phyloP scores from a whole-genome alignment of 2,888 invertebrate species.

The Acanthoscelides obtectus region DNA sequence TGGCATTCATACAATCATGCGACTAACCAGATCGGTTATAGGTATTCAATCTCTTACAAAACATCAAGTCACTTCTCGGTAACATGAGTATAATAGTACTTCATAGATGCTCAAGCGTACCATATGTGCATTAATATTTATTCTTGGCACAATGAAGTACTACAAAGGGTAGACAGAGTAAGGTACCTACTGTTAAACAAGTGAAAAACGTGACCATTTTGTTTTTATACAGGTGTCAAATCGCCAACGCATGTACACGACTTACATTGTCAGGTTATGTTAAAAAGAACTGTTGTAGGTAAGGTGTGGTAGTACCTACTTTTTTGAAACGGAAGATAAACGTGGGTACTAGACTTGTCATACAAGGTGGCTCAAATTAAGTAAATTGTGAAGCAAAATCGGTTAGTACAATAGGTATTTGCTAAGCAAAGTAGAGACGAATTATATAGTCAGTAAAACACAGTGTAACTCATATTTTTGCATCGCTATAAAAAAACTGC shows the following conservation, averaged over 20 bases:
- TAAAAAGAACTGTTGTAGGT: background rate
- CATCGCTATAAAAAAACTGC: too few relatives aligned
- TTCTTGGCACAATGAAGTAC: background rate
- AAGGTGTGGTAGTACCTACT: background rate
- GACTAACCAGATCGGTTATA: background rate
- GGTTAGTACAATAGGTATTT: too few relatives aligned
- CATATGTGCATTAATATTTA: background rate
- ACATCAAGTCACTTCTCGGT: background rate
- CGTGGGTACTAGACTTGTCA: background rate
- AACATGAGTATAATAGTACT: background rate
- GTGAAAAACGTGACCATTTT: slow-evolving; percentile 17
- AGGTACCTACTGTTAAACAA: background rate
- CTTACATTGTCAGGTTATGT: background rate
- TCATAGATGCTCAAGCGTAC: background rate
- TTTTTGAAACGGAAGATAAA: background rate
- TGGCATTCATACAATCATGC: background rate
- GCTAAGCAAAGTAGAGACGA: too few relatives aligned
- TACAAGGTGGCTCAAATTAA: background rate
- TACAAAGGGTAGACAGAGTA: background rate
- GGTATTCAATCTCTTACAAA: background rate
- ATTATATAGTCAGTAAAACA: too few relatives aligned
- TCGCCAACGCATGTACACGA: slow-evolving; percentile 10
- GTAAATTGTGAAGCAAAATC: too few relatives aligned
- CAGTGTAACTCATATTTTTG: too few relatives aligned
- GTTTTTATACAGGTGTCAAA: slow-evolving; percentile 17